Evolutionary conservation across 2,888 invertebrate genomes (phyloP).

Genomic region (Vesta saturnalis): DNA sequence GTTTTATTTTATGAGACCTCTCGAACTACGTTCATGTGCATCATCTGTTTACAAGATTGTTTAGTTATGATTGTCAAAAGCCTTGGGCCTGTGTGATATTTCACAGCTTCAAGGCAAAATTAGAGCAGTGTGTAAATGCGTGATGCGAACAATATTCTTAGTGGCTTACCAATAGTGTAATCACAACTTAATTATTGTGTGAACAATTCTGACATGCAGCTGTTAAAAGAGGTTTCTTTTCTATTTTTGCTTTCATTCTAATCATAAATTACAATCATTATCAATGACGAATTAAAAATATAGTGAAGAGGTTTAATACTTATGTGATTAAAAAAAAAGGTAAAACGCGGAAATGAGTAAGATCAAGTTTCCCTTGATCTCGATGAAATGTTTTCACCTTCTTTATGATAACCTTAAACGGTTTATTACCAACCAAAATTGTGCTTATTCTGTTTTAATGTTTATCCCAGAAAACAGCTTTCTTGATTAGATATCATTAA

Average conservation of each 20-base stretch:
- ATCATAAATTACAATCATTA: neutral
- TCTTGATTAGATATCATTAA: neutral
- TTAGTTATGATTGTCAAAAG: neutral
- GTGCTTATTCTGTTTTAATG: neutral
- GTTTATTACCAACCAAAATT: neutral
- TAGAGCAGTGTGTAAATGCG: neutral
- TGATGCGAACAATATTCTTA: neutral
- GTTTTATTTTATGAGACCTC: too few species aligned
- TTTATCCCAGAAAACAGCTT: neutral
- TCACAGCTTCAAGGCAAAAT: neutral
- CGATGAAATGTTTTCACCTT: neutral
- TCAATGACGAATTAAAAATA: too few species aligned
- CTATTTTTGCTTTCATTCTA: neutral
- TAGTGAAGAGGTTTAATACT: too few species aligned
- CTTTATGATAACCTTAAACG: neutral
- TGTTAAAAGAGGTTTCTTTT: neutral
- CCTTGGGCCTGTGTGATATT: conserved; percentile 1
- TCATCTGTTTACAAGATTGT: neutral
- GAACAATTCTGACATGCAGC: neutral
- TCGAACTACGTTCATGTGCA: too few species aligned
- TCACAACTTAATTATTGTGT: too few species aligned
- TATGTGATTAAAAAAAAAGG: too few species aligned
- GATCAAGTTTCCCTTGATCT: too few species aligned
- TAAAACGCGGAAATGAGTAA: too few species aligned
- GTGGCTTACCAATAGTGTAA: too few species aligned